Evolutionary conservation across 2,113 vertebrate genomes (phyloP).

Genomic region (Erinaceus europaeus): DNA sequence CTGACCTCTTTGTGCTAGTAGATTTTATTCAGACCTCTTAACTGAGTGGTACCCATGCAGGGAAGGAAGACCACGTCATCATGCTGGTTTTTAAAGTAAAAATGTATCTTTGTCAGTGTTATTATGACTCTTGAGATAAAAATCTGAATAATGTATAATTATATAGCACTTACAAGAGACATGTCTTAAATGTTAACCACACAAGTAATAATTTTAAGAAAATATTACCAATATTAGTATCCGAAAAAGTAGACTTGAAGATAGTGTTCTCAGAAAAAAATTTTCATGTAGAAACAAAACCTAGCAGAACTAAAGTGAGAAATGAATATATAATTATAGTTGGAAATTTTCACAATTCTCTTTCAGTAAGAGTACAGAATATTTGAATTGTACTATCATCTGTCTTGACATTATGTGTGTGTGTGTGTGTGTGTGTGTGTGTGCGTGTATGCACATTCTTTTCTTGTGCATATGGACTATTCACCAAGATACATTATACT

Average conservation of each 20-base stretch:
- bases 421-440: too few relatives aligned
- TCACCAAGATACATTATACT: not conserved
- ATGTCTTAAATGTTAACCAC: not conserved
- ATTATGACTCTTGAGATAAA: not conserved
- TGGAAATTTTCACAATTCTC: not conserved
- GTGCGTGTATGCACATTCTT: too few relatives aligned
- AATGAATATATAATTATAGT: not conserved
- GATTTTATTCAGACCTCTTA: not conserved
- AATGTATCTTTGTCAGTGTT: conserved; percentile 9
- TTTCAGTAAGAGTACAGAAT: not conserved
- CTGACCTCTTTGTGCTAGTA: not conserved
- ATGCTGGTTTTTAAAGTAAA: conserved; percentile 21
- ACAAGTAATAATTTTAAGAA: not conserved
- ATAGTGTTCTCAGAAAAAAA: too few relatives aligned
- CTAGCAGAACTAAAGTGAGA: not conserved
- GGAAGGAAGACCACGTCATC: not conserved
- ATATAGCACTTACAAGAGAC: not conserved
- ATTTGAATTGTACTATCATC: not conserved
- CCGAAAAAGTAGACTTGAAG: conserved; percentile 3
- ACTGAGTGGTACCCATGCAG: not conserved
- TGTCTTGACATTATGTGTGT: too few relatives aligned
- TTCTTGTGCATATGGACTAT: not conserved
- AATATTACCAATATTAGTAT: not conserved
- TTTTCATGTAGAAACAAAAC: not conserved
- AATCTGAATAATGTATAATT: not conserved